A percentile compares a stretch with the other conserved stretches of the same genome.
Conservation (phyloP, 2,113 vertebrate species). For the Harpagus bidentatus region DNA sequence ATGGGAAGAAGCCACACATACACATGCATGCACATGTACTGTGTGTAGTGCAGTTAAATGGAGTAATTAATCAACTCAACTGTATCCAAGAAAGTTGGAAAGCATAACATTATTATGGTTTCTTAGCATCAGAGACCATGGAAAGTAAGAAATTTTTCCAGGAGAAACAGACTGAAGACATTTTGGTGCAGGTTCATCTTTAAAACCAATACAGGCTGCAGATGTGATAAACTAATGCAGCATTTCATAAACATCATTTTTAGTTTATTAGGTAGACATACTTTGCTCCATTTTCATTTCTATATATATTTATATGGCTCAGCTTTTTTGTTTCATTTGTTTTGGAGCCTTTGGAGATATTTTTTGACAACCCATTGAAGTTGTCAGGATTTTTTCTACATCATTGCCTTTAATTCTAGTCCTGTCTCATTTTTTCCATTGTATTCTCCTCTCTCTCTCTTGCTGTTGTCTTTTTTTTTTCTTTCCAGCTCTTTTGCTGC, state of each 20-base stretch:
- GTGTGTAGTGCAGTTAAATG: not conserved
- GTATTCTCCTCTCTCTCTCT: not conserved
- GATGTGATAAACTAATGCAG: not conserved
- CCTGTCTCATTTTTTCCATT: not conserved
- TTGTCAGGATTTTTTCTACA: slow-evolving; percentile 47
- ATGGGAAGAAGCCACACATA: not conserved
- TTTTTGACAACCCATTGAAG: not conserved
- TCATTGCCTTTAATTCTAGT: slow-evolving; percentile 29
- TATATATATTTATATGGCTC: not conserved
- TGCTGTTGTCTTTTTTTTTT: not conserved
- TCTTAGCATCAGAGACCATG: not conserved
- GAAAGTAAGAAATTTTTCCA: not conserved
- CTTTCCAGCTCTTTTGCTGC: not conserved
- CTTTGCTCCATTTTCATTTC: not conserved
- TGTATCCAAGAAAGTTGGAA: not conserved
- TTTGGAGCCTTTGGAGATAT: not conserved
- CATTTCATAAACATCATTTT: not conserved
- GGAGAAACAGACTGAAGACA: not conserved
- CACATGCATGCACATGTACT: not conserved
- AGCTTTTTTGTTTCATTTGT: not conserved
- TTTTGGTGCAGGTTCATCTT: not conserved
- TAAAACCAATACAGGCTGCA: not conserved
- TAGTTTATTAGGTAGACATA: not conserved
- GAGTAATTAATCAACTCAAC: not conserved
- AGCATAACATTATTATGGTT: not conserved